A percentile compares a stretch with the other conserved stretches of the same genome.
phyloP scores from a whole-genome alignment of 1,140 invertebrate species.

The Drosophila gunungcola region DNA sequence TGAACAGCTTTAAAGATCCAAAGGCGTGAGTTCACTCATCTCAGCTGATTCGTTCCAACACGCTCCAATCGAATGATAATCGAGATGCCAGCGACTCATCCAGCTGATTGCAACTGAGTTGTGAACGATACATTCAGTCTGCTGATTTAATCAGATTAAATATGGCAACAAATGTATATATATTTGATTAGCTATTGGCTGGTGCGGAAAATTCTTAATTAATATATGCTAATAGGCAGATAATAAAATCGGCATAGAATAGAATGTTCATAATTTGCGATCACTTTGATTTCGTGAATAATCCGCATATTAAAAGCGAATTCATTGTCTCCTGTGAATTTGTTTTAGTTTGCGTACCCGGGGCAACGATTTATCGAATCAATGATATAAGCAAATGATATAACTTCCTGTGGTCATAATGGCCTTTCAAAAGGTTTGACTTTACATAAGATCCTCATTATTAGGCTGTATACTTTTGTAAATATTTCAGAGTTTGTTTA shows the following conservation, averaged over 20 bases:
- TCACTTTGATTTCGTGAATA: slow-evolving; percentile 13
- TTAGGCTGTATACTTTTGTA: not conserved
- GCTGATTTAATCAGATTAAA: slow-evolving; percentile 34
- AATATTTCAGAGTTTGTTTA: not conserved
- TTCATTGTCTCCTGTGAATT: slow-evolving; percentile 9
- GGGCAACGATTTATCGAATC: slow-evolving; percentile 4
- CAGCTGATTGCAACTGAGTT: slow-evolving; percentile 18
- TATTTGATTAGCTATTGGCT: slow-evolving; percentile 20
- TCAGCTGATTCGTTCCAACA: slow-evolving; percentile 21
- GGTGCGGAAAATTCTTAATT: slow-evolving; percentile 29
- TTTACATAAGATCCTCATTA: slow-evolving; percentile 6
- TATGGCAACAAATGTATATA: slow-evolving; percentile 15
- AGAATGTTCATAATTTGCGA: not conserved
- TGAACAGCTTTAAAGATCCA: not conserved
- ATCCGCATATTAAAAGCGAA: not conserved
- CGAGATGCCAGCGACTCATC: slow-evolving; percentile 11
- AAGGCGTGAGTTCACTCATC: slow-evolving; percentile 24
- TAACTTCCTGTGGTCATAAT: slow-evolving; percentile 11
- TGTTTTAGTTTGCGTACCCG: slow-evolving; percentile 11
- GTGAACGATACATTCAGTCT: slow-evolving; percentile 20
- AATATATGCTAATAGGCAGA: slow-evolving; percentile 21
- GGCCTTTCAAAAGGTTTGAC: not conserved
- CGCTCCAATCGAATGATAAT: slow-evolving; percentile 28
- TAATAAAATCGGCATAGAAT: slow-evolving; percentile 24
- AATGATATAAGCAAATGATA: slow-evolving; percentile 27